phyloP scores from a whole-genome alignment of 2,113 vertebrate species.

The Dunckerocampus dactyliophorus region DNA sequence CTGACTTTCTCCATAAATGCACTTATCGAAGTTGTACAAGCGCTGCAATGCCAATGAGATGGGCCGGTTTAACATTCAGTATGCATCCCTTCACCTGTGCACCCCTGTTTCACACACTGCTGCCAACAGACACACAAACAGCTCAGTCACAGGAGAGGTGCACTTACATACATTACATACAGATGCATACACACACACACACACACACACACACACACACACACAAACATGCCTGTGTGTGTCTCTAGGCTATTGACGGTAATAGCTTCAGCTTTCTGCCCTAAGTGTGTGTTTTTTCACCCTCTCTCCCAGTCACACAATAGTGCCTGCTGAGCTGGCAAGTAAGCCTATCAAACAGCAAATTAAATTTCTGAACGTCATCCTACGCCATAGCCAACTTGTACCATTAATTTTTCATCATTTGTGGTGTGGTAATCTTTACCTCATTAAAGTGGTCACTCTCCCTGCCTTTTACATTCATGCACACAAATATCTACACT shows the following conservation, averaged over 20 bases:
- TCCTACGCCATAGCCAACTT: constrained; percentile 66
- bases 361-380: constrained; percentile 68
- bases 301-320: constrained; percentile 61
- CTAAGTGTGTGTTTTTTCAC: constrained; percentile 53
- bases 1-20: constrained; percentile 71
- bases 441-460: constrained; percentile 68
- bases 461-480: constrained; percentile 29
- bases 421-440: constrained; percentile 65
- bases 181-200: constrained; percentile 25
- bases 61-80: constrained; percentile 66
- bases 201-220: constrained; percentile 24
- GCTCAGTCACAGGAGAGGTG: constrained; percentile 10
- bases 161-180: constrained; percentile 25
- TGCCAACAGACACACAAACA: constrained; percentile 34
- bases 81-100: constrained; percentile 49
- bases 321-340: constrained; percentile 65
- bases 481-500: constrained; percentile 24
- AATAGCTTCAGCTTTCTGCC: constrained; percentile 61
- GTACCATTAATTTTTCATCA: constrained; percentile 73
- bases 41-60: constrained; percentile 64
- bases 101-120: constrained; percentile 40
- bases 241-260: constrained; percentile 60
- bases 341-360: constrained; percentile 73
- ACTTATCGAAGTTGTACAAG: constrained; percentile 71
- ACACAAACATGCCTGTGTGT: constrained; percentile 42